A percentile compares a stretch with the other conserved stretches of the same genome.
These are phyloP conservation scores for Hyla sarda DNA, from an alignment of 2,113 vertebrate genomes.

Conservation along the genomic window DNA sequence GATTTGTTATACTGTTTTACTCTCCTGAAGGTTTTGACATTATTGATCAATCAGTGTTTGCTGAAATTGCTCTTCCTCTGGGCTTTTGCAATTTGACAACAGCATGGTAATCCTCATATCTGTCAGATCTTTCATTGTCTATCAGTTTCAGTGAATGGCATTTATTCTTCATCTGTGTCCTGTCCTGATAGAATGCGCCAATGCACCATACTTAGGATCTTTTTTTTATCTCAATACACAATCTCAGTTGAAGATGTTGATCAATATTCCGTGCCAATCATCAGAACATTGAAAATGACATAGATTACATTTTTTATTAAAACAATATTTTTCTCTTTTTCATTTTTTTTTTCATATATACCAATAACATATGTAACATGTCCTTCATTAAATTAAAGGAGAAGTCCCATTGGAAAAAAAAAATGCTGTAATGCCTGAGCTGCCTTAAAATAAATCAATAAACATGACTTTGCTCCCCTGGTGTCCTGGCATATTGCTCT, in stretches of 20 bases:
- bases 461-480: too few relatives aligned
- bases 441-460: too few relatives aligned
- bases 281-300: neutral
- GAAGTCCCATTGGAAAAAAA: too few relatives aligned
- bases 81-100: slow-evolving; percentile 8
- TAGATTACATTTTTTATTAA: too few relatives aligned
- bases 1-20: neutral
- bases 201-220: neutral
- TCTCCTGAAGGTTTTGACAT: slow-evolving; percentile 11
- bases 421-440: too few relatives aligned
- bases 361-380: neutral
- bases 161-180: neutral
- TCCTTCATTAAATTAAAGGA: neutral
- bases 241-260: neutral
- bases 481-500: too few relatives aligned
- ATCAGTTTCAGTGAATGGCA: neutral
- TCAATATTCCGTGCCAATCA: neutral
- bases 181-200: neutral
- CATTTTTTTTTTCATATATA: neutral
- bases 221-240: neutral
- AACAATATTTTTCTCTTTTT: too few relatives aligned
- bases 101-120: neutral
- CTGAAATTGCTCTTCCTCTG: neutral
- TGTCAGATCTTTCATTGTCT: neutral
- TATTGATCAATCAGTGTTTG: slow-evolving; percentile 14